Base-by-base conservation (phyloP, 2,113 vertebrate genomes). In the Sciurus niger region DNA sequence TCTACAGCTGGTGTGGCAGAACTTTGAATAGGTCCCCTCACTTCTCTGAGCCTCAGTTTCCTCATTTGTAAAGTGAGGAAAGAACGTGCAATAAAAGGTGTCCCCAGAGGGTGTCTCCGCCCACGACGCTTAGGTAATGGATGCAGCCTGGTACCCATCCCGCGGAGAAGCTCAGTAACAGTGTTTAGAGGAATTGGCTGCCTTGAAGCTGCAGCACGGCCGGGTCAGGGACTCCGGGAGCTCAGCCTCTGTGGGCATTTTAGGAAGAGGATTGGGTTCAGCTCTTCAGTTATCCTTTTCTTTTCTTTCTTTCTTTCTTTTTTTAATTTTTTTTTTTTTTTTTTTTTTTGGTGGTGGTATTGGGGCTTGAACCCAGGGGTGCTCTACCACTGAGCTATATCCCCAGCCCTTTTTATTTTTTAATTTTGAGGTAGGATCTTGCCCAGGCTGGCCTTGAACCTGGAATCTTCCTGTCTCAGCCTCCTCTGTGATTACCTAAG, bases 61-160 rank as follows among this genome's bases (percentile, higher is more conserved):
- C 53, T 34, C 30, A 1, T 37, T 14, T 72, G 34, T 72, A 70
- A 93, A 70, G 76, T 4, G 77, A 76, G 13, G 4, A 22, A 58
- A 11, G 10, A 6, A 13, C 1, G 10, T 76, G 55, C 30, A 34
- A 32, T 67, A 32, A 67, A 32, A 67, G 65, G 48, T 51, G 22
- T 18, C 53, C 4, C 0, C 17, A 7, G 11, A 14, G 48, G 17
- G 12, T 4, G 12, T 9, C 5, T 68, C 46, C 40, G 55, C n/a
- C 25, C 12, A 22, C 0, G 70, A 48, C 0, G 0, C 0, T 13
- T 9, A 55, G 1, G 0, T 1, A 8, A 53, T 89, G 53, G 40
- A 5, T 30, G 17, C 11, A 20, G 88, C 17, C 72, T 8, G 4
- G 18, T 0, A 1, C 53, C 82, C 14, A 46, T 5, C 14, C 73